phyloP scores from a whole-genome alignment of 2,113 vertebrate genomes.

The Calypte anna region DNA sequence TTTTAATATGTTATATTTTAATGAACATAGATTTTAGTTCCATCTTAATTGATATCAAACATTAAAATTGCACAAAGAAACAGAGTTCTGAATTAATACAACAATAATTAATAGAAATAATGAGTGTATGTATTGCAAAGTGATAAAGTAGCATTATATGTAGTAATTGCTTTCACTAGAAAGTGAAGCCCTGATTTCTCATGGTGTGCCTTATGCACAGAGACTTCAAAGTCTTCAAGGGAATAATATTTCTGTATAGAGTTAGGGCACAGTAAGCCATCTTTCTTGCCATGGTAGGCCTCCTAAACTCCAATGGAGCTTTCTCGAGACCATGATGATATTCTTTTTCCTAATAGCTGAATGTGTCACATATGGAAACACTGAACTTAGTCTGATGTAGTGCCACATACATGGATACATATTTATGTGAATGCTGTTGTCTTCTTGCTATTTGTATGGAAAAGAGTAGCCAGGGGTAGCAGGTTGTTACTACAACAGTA shows the following conservation, averaged over 20 bases:
- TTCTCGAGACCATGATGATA: not conserved
- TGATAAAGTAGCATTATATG: not conserved
- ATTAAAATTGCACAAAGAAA: not conserved
- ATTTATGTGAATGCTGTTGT: not conserved
- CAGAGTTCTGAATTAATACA: not conserved
- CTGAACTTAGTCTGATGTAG: not conserved
- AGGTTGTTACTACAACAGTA: not conserved
- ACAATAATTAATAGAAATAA: not conserved
- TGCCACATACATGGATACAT: not conserved
- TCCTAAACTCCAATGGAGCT: not conserved
- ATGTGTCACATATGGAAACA: not conserved
- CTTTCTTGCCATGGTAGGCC: not conserved
- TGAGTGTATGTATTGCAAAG: not conserved
- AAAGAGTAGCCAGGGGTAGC: not conserved
- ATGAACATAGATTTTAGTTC: not conserved
- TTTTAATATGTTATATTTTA: not conserved
- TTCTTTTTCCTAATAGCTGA: not conserved
- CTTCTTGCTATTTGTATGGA: not conserved
- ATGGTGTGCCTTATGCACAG: not conserved
- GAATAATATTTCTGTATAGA: not conserved
- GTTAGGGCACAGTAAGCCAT: not conserved
- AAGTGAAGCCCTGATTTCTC: not conserved
- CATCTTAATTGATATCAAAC: not conserved
- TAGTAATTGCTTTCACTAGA: not conserved
- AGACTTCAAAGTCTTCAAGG: not conserved